Evolutionary conservation across 2,797 vertebrate species (phyloP), one percentile per base, ranked within the genome.

Genomic region (Malacoctenus gilli): DNA sequence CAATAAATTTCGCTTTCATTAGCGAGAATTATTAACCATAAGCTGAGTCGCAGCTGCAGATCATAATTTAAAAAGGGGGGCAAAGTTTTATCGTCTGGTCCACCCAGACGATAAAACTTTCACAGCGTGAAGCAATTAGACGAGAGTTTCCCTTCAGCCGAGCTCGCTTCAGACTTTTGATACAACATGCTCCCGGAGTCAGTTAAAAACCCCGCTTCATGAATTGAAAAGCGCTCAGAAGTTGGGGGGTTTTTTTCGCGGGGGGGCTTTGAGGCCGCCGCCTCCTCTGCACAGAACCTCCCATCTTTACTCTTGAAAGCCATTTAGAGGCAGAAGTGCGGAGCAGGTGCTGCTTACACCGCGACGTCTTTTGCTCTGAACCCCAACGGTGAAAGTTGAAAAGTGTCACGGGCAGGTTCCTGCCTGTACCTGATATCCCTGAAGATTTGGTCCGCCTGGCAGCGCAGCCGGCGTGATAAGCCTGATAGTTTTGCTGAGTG

Each of bases 341-440:
- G 53, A 80, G 64, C 57, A 49, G 69, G 72, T 51, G 47, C 49
- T 56, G 35, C 62, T 61, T 42, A 16, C 55, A 54, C 39, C 38
- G 23, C 1, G 8, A 20, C 64, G 74, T n/a, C n/a, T n/a, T n/a
- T n/a, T n/a, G n/a, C n/a, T n/a, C n/a, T 79, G 68, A 79, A 72
- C 80, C 59, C 56, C 52, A 14, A 48, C 15, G 51, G 61, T 65
- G 34, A 28, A 65, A 72, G 71, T 58, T 72, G 62, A 83, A 63
- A 71, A 65, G 75, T 77, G 73, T 77, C 57, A 36, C 0, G 35
- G 84, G 69, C 83, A 82, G 72, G 88, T 85, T 72, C 28, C 49
- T 73, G 59, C 84, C 52, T 77, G 85, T 72, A 61, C 67, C 68
- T 74, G 67, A 80, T 71, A 69, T 77, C 79, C 72, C 64, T 68